These are phyloP conservation scores for Ostrea denselamellosa DNA, from an alignment of 1,140 invertebrate genomes.

Conservation along the genomic window DNA sequence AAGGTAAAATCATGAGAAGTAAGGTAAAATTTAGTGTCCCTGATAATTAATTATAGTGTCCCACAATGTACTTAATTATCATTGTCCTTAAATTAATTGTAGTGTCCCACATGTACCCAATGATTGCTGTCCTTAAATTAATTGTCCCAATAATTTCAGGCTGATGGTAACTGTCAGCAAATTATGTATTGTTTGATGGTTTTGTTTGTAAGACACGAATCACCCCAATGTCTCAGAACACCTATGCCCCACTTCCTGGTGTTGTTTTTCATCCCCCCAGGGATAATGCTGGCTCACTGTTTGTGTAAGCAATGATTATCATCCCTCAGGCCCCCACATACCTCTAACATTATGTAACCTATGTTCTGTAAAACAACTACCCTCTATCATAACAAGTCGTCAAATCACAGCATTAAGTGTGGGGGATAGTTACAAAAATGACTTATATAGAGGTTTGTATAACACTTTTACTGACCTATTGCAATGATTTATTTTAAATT, in stretches of 20 bases:
- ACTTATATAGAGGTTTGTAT: constrained; percentile 24
- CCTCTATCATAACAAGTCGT: not conserved
- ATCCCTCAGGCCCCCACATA: not conserved
- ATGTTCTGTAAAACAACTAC: constrained; percentile 24
- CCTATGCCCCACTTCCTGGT: not conserved
- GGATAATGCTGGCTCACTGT: not conserved
- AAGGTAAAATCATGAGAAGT: too few relatives aligned
- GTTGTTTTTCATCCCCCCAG: not conserved
- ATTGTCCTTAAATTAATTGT: too few relatives aligned
- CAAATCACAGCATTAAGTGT: not conserved
- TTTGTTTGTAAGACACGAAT: not conserved
- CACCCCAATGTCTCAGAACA: not conserved
- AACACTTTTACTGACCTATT: not conserved
- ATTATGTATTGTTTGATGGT: not conserved
- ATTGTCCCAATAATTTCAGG: too few relatives aligned
- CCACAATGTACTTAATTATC: too few relatives aligned
- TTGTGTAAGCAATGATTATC: not conserved
- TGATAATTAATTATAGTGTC: too few relatives aligned
- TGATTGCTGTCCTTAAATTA: too few relatives aligned
- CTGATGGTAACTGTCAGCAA: not conserved
- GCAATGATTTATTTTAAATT: too few relatives aligned
- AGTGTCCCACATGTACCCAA: too few relatives aligned
- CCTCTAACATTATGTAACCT: constrained; percentile 19
- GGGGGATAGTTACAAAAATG: not conserved
- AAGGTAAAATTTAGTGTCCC: too few relatives aligned